A percentile compares a stretch with the other conserved stretches of the same genome.
Conservation (phyloP, 2,113 vertebrate genomes). For the Zeus faber region DNA sequence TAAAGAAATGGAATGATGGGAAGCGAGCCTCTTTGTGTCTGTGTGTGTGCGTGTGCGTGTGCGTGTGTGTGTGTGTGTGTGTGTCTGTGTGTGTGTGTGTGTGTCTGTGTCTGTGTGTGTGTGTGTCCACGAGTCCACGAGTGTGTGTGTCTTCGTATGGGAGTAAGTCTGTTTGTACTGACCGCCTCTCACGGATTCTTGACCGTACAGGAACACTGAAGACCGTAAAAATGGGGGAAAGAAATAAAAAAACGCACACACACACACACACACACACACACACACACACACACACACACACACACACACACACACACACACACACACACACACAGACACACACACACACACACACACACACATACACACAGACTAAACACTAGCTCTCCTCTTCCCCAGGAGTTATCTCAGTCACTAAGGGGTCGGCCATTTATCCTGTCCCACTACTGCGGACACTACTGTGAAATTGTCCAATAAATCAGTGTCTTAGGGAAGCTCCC, state of each 20-base stretch:
- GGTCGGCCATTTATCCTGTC: conserved; percentile 78
- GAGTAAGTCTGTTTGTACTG: no score
- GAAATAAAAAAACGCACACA: background rate
- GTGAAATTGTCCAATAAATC: conserved; percentile 78
- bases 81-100: conserved; percentile 1
- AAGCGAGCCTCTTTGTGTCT: conserved; percentile 12
- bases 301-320: conserved; percentile 10
- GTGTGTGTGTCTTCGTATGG: conserved; percentile 1
- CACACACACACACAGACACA: conserved; percentile 2
- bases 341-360: conserved; percentile 9
- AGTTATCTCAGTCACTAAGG: conserved; percentile 64
- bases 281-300: conserved; percentile 21
- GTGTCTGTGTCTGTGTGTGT: conserved; percentile 9
- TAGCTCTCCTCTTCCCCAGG: conserved; percentile 44
- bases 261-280: conserved; percentile 7
- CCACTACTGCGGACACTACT: conserved; percentile 73
- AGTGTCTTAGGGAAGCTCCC: no score
- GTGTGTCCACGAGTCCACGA: background rate
- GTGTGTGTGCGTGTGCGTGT: conserved; percentile 2
- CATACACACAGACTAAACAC: background rate
- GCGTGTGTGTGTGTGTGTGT: conserved; percentile 3
- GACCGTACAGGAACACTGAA: conserved; percentile 8
- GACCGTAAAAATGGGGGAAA: background rate
- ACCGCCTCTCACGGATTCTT: background rate
- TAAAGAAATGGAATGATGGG: conserved; percentile 18